Evolutionary conservation across 2,113 vertebrate genomes (phyloP).

Genomic region (Procapra przewalskii): DNA sequence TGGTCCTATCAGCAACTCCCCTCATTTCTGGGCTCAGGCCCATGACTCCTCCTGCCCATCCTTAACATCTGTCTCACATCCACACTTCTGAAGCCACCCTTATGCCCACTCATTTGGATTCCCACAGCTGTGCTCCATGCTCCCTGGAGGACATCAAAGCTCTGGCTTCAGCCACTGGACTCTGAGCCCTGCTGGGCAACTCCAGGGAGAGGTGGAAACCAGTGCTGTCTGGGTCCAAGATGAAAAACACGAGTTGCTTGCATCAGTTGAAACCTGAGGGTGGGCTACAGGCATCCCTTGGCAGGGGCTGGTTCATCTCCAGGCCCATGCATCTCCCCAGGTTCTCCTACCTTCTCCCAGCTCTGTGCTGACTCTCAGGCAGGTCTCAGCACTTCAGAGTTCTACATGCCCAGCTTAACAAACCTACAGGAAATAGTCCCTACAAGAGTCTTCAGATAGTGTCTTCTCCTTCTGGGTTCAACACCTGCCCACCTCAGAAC

Average conservation of each 20-base stretch:
- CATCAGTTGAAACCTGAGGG: background rate
- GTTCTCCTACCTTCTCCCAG: background rate
- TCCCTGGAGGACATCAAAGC: background rate
- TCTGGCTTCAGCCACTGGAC: background rate
- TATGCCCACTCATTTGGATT: background rate
- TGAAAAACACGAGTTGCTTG: background rate
- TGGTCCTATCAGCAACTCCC: background rate
- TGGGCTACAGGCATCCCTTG: background rate
- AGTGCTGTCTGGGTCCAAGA: background rate
- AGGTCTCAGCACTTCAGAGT: background rate
- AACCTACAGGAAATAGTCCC: background rate
- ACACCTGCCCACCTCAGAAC: background rate
- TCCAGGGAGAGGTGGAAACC: background rate
- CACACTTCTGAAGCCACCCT: background rate
- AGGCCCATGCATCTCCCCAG: background rate
- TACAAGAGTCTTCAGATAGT: background rate
- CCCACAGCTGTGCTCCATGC: background rate
- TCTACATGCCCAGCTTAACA: background rate
- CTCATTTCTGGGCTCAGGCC: background rate
- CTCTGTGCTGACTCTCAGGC: background rate
- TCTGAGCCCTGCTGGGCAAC: background rate
- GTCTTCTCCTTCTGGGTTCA: background rate
- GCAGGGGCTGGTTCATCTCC: no score
- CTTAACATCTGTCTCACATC: background rate
- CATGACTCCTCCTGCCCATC: background rate